These are phyloP conservation scores for Sogatella furcifera DNA, from an alignment of 1,140 invertebrate genomes.

Conservation along the genomic window DNA sequence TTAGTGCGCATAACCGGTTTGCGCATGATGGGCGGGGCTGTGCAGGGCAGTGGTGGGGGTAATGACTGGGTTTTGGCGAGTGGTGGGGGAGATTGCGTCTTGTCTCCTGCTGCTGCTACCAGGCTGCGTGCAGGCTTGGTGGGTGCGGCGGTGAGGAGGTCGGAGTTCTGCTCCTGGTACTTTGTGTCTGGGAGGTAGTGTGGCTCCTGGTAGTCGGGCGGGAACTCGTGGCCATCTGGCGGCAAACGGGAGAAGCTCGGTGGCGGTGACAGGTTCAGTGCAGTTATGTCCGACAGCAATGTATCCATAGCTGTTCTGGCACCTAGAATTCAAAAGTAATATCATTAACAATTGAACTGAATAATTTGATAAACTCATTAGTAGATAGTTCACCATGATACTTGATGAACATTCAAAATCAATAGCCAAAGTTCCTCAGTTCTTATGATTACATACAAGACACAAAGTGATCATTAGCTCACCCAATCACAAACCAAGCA, in stretches of 20 bases:
- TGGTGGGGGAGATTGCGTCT: no score
- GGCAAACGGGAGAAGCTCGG: conserved; percentile 53
- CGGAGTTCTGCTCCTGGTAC: background rate
- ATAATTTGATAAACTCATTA: no score
- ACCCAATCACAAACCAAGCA: no score
- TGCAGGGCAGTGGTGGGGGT: background rate
- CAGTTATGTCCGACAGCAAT: background rate
- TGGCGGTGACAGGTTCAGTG: conserved; percentile 20
- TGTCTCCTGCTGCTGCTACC: background rate
- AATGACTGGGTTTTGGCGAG: no score
- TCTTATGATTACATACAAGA: no score
- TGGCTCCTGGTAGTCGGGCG: conserved; percentile 34
- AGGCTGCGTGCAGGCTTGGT: background rate
- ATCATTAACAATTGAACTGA: background rate
- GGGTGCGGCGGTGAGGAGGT: conserved; percentile 8
- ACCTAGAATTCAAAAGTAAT: conserved; percentile 22
- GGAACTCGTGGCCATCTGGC: conserved; percentile 81
- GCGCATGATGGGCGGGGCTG: conserved; percentile 13
- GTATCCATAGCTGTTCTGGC: conserved; percentile 10
- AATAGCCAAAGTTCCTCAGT: no score
- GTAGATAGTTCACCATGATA: no score
- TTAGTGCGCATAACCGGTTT: background rate
- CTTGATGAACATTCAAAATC: no score
- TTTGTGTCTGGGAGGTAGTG: conserved; percentile 5
- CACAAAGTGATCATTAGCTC: no score